Evolutionary conservation across 2,888 invertebrate genomes (phyloP), one percentile per base, ranked within the genome.

Genomic region (Pristionchus maxplancki): DNA sequence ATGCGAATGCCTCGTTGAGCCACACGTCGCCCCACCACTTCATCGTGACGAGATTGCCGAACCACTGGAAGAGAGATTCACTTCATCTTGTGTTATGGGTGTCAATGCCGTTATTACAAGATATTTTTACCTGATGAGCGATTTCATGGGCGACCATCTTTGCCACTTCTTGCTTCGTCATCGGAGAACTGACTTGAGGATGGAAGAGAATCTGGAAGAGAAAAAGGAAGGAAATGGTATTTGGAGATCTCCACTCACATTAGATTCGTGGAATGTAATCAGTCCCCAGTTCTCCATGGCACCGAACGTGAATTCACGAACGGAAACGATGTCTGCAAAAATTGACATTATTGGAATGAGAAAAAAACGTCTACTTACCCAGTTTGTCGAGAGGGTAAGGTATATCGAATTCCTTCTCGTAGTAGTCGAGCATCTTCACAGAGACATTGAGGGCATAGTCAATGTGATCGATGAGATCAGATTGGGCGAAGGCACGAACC

Each of bases 221-320:
- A 71, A 37, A 11, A 37, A n/a, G n/a, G 5, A 37, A 64, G 64
- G 15, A 13, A 1, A 71, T 71, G 71, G 28, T 37, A 6, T 0
- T 1, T 13, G 37, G 31, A 64, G 13, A 4, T 37, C 24, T 20
- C 9, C 31, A 37, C 71, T 81, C 37, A 86, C 85, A 48, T n/a
- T 28, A 4, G 40, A 94, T 95, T 98, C 97, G 89, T 97, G 96
- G 95, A 97, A 98, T 0, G 98, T 98, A 9, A 98, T 97, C 67
- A 98, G 96, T 1, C 97, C 97, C 98, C 98, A 97, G 95, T 98
- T 97, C 95, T 98, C 98, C 96, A 98, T 98, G 0, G 98, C 98
- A 0, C 98, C 98, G 3, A 96, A 96, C 0, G 96, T 85, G 96
- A 97, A 97, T 95, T 97, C 97, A 0, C 97, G 97, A 89, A 98